Evolutionary conservation across 2,113 vertebrate genomes (phyloP), one percentile per base, ranked within the genome.

Genomic region (Amazona vittata): DNA sequence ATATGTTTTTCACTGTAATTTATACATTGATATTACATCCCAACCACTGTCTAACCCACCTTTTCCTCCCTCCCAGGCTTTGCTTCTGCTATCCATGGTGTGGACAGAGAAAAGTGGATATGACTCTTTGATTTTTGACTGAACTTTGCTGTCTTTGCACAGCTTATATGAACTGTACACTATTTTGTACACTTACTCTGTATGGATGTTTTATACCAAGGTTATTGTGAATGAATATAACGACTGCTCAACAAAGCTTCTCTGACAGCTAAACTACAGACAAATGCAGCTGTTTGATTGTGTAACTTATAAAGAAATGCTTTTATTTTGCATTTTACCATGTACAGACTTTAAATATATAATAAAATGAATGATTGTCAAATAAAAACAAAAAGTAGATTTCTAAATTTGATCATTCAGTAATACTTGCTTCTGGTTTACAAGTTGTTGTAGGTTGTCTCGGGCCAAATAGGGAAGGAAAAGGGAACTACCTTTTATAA

Each of bases 121-220:
- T 9, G 5, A 92, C 96, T 98, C 97, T 97, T 97, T 86, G 96
- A 95, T 97, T 97, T 96, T 93, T 88, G 69, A 96, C 96, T 65
- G 77, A 97, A 97, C 93, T 96, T 98, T 95, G 97, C 98, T 98
- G 98, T 98, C 97, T 97, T 97, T 97, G 96, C 94, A 97, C 98
- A 98, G 98, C 98, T 97, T 95, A 80, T 98, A 96, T 97, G 96
- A 98, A 97, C 96, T 98, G 98, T 98, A 98, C 94, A 65, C 96
- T 97, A 97, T 97, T 97, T 97, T 98, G 98, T 98, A 98, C 97
- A 97, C 90, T 97, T 95, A 68, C 75, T 85, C 92, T 97, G 98
- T 98, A 98, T 98, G 98, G 97, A 96, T 98, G 97, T 98, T 98
- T 98, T 98, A 98, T 98, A 98, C 97, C 97, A 98, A 97, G 97